These are phyloP conservation scores for Ochropacha duplaris DNA, from an alignment of 2,888 invertebrate genomes.

Conservation along the genomic window DNA sequence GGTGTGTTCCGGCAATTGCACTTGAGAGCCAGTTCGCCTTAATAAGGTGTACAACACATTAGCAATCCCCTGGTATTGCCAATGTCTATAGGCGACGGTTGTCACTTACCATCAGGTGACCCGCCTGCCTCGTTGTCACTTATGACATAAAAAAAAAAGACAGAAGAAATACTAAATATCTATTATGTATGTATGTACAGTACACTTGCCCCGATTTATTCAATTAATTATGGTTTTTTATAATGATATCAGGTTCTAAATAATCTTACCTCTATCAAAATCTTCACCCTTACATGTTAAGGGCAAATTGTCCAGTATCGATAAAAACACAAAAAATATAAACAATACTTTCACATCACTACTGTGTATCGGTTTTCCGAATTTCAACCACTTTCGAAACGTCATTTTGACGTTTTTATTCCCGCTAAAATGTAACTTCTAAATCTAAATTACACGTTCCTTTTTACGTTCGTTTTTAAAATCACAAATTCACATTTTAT, in stretches of 20 bases:
- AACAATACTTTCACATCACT: conserved; percentile 72
- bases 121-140: too few relatives aligned
- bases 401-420: conserved; percentile 68
- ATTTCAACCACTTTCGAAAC: conserved; percentile 67
- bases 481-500: conserved; percentile 55
- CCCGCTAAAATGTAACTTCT: conserved; percentile 51
- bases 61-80: too few relatives aligned
- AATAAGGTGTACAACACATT: too few relatives aligned
- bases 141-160: too few relatives aligned
- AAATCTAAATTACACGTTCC: conserved; percentile 19
- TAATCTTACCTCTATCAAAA: conserved; percentile 58
- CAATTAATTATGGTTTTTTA: neutral
- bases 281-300: conserved; percentile 55
- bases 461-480: conserved; percentile 29
- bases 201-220: too few relatives aligned
- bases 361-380: conserved; percentile 48
- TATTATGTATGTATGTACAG: too few relatives aligned
- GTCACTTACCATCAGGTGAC: too few relatives aligned
- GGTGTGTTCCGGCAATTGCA: too few relatives aligned
- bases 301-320: conserved; percentile 63
- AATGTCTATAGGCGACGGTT: too few relatives aligned
- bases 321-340: conserved; percentile 62
- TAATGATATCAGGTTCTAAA: neutral
- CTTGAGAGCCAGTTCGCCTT: too few relatives aligned
- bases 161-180: too few relatives aligned